Evolutionary conservation across 2,113 vertebrate species (phyloP).

Genomic region (Grantiella picta): DNA sequence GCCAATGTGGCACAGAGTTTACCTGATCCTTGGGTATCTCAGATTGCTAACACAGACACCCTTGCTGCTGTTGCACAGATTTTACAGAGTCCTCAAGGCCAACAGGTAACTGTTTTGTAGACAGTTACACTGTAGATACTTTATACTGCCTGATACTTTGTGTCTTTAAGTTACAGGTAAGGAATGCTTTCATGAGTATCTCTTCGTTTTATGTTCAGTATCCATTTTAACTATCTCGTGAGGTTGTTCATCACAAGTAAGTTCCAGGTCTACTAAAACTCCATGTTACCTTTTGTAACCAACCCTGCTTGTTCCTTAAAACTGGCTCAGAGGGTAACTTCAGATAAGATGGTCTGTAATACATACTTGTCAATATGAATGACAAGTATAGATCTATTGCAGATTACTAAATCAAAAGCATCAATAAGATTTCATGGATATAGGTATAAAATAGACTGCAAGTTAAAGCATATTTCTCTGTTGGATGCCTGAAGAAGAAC

Average conservation of each 20-base stretch:
- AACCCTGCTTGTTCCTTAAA: background rate
- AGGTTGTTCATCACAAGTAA: background rate
- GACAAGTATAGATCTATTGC: background rate
- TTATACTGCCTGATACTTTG: background rate
- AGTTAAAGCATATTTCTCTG: background rate
- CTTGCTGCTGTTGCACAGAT: conserved; percentile 97
- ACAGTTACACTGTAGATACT: background rate
- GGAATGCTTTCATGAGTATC: background rate
- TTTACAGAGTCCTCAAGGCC: conserved; percentile 96
- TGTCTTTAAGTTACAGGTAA: background rate
- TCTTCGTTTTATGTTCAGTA: background rate
- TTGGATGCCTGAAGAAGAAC: background rate
- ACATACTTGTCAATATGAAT: background rate
- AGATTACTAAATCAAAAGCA: background rate
- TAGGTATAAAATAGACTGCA: background rate
- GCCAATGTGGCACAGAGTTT: conserved; percentile 90
- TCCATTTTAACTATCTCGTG: background rate
- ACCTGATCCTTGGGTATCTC: conserved; percentile 95
- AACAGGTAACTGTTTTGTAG: conserved; percentile 82
- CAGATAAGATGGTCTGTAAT: background rate
- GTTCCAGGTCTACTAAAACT: background rate
- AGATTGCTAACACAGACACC: conserved; percentile 95
- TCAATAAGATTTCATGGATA: background rate
- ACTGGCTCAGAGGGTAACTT: background rate
- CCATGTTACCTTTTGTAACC: background rate